Conservation (phyloP, 2,113 vertebrate genomes). For the Crotalus horridus region DNA sequence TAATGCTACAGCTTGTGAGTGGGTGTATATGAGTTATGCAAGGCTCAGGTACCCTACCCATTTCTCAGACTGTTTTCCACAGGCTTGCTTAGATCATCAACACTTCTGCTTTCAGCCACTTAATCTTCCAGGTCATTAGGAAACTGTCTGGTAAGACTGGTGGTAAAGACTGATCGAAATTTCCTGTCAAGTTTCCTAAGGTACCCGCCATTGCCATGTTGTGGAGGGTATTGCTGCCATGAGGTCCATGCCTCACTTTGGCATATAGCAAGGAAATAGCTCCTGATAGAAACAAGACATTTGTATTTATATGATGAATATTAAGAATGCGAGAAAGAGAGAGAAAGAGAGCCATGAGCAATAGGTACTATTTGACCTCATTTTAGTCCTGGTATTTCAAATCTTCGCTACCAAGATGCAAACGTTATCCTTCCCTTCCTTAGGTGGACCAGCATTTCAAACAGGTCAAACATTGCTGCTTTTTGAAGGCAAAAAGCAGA, state of each 20-base stretch:
- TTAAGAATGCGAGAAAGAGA: too few relatives aligned
- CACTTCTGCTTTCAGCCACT: background rate
- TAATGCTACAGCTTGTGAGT: background rate
- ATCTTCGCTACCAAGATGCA: background rate
- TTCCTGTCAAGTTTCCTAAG: background rate
- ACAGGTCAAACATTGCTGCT: accelerated
- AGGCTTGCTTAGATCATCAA: background rate
- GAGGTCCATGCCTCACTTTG: too few relatives aligned
- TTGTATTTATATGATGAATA: background rate
- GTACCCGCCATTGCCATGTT: background rate
- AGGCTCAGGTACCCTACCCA: background rate
- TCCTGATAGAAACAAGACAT: background rate
- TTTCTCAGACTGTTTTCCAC: background rate
- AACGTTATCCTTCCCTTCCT: background rate
- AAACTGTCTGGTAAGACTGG: background rate
- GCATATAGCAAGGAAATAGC: background rate
- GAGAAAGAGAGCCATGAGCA: background rate
- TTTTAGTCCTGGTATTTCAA: background rate
- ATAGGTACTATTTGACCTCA: background rate
- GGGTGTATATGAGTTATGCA: background rate
- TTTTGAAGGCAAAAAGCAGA: background rate
- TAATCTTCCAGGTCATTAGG: background rate
- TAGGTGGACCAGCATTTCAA: background rate
- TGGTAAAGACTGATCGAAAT: background rate
- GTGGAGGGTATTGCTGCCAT: background rate